phyloP scores from a whole-genome alignment of 2,113 vertebrate species.

The Phyllostomus discolor region DNA sequence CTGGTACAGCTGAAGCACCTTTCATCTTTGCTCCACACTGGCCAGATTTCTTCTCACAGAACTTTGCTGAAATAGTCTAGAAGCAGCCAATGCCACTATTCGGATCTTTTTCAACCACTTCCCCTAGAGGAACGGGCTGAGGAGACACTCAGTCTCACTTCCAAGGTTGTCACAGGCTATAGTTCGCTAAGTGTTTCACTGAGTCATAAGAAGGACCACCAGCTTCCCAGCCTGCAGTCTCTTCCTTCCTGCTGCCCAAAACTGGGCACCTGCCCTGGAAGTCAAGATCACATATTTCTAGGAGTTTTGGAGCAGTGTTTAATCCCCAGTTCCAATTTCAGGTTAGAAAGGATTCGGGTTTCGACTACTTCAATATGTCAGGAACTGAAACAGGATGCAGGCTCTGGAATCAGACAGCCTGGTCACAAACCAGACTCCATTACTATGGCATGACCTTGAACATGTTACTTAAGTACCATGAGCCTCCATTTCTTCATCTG shows the following conservation, averaged over 20 bases:
- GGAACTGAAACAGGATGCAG: not conserved
- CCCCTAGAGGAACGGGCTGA: not conserved
- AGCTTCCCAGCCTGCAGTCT: not conserved
- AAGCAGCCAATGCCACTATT: not conserved
- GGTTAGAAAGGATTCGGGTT: not conserved
- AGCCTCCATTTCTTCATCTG: not conserved
- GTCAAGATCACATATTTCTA: not conserved
- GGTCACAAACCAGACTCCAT: not conserved
- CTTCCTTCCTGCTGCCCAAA: not conserved
- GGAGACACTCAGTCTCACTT: not conserved
- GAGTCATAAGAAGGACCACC: not conserved
- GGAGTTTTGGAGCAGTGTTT: not conserved
- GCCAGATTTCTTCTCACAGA: not conserved
- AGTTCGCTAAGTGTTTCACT: not conserved
- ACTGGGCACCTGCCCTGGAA: not conserved
- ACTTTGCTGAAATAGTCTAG: not conserved
- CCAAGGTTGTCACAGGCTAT: not conserved
- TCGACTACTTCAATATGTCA: not conserved
- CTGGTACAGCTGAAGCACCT: not conserved
- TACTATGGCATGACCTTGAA: not conserved
- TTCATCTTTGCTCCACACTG: not conserved
- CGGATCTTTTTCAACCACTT: not conserved
- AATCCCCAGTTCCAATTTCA: not conserved
- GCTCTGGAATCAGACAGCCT: not conserved
- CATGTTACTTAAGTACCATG: not conserved